Conservation (phyloP, 2,797 vertebrate genomes). For the Paedocypris micromegethes region DNA sequence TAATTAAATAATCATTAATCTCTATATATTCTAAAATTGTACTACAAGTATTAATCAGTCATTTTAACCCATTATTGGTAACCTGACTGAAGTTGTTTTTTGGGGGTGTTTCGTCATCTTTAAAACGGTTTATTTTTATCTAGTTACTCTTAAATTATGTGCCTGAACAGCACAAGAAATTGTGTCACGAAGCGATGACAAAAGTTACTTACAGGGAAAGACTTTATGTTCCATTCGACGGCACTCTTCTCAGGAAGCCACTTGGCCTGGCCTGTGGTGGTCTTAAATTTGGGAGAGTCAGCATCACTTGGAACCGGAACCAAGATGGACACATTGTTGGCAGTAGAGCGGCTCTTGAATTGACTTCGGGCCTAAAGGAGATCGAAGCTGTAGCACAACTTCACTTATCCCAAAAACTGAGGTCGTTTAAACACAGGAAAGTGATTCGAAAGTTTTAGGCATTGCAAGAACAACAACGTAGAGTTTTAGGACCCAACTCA, state of each 20-base stretch:
- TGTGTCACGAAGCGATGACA: not conserved
- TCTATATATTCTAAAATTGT: no score
- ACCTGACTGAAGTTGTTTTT: no score
- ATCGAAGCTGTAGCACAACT: conserved; percentile 30
- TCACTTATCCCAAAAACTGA: not conserved
- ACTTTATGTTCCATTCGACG: conserved; percentile 78
- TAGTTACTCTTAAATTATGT: no score
- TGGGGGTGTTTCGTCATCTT: no score
- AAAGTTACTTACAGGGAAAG: conserved; percentile 70
- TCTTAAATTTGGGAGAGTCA: conserved; percentile 79
- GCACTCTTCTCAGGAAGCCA: conserved; percentile 75
- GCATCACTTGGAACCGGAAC: conserved; percentile 78
- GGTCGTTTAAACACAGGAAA: no score
- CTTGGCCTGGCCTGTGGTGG: conserved; percentile 73
- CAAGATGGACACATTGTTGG: conserved; percentile 76
- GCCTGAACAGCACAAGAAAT: no score
- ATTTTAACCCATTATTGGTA: no score
- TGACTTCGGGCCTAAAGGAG: conserved; percentile 71
- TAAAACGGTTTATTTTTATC: no score
- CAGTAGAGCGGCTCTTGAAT: conserved; percentile 76
- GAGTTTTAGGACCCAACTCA: conserved; percentile 30
- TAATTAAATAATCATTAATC: no score
- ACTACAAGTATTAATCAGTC: no score
- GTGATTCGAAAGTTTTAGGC: conserved; percentile 2
- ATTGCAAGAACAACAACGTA: conserved; percentile 31